Base-by-base conservation (phyloP, 2,888 invertebrate genomes). In the Ectobius pallidus region DNA sequence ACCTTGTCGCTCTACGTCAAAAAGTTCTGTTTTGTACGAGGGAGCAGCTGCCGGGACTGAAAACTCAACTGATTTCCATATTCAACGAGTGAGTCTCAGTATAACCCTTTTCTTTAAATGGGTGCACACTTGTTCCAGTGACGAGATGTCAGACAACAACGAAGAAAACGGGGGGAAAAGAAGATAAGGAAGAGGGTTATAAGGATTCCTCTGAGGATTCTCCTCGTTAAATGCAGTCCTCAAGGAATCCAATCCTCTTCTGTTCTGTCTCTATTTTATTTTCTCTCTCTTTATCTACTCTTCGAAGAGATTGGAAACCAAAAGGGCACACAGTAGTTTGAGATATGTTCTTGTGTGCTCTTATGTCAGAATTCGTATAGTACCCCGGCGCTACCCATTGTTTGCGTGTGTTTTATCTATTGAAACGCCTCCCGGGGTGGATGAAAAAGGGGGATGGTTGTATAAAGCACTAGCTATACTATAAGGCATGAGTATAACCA, bases 171-270 rank as follows among this genome's bases (percentile, higher is more conserved):
- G 46, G 46, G 16, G 46, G 22, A 52, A 52, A 52, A 52, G 22
- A 6, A 20, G 22, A 20, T 20, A 52, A 22, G 52, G 22, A 20
- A 11, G 22, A 34, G 22, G 52, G 22, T 52, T 4, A 18, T 52
- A 52, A 52, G 52, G 52, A 52, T 52, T 52, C 52, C 65, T 49
- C 62, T 14, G 65, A 62, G 49, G 61, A 71, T 65, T 63, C 42
- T 63, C 27, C 71, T 52, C 65, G 71, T 71, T 71, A 71, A 71
- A 71, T 63, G 65, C 34, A 71, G 34, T 44, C 70, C 25, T 25
- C 16, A 42, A 62, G 61, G 52, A 62, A 55, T 61, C 69, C 14
- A 58, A 61, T 30, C 63, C 20, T 20, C 20, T 39, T 27, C 30
- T 32, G 9, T 20, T 27, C 58, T 32, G 27, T 61, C 58, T 61